Evolutionary conservation across 2,888 invertebrate genomes (phyloP).

Genomic region (Pyrrhosoma nymphula): DNA sequence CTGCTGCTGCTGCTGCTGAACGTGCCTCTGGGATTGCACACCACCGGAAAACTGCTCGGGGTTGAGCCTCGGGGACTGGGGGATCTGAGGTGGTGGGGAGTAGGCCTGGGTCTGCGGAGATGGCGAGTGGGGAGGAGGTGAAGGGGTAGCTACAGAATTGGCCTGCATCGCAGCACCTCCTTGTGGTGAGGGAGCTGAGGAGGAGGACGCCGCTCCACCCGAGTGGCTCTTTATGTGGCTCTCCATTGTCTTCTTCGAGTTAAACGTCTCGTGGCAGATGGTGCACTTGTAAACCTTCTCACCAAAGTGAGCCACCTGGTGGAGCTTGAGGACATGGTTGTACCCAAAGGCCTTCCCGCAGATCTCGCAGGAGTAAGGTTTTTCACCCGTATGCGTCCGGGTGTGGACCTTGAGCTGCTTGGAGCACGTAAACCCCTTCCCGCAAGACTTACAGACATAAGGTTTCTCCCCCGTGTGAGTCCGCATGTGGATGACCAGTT

Average conservation of each 20-base stretch:
- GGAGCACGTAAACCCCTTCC: slow-evolving; percentile 94
- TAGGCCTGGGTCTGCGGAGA: slow-evolving; percentile 68
- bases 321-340: slow-evolving; percentile 93
- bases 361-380: slow-evolving; percentile 94
- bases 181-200: slow-evolving; percentile 75
- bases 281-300: slow-evolving; percentile 96
- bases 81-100: slow-evolving; percentile 55
- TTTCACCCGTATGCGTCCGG: slow-evolving; percentile 93
- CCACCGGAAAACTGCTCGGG: neutral
- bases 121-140: slow-evolving; percentile 71
- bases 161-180: slow-evolving; percentile 75
- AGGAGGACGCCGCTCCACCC: slow-evolving; percentile 76
- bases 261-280: slow-evolving; percentile 93
- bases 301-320: slow-evolving; percentile 94
- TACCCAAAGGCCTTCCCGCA: slow-evolving; percentile 95
- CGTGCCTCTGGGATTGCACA: neutral
- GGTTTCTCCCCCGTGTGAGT: slow-evolving; percentile 86
- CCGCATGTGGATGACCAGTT: slow-evolving; percentile 93
- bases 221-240: slow-evolving; percentile 91
- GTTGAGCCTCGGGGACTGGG: slow-evolving; percentile 72
- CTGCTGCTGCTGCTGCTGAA: slow-evolving; percentile 41
- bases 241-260: slow-evolving; percentile 94
- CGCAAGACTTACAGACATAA: slow-evolving; percentile 83
- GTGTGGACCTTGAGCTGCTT: slow-evolving; percentile 95
- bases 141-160: slow-evolving; percentile 71